Percentiles rank a stretch among this genome's conserved stretches.
phyloP scores from a whole-genome alignment of 2,888 invertebrate species.

The Ophioninae sp. region DNA sequence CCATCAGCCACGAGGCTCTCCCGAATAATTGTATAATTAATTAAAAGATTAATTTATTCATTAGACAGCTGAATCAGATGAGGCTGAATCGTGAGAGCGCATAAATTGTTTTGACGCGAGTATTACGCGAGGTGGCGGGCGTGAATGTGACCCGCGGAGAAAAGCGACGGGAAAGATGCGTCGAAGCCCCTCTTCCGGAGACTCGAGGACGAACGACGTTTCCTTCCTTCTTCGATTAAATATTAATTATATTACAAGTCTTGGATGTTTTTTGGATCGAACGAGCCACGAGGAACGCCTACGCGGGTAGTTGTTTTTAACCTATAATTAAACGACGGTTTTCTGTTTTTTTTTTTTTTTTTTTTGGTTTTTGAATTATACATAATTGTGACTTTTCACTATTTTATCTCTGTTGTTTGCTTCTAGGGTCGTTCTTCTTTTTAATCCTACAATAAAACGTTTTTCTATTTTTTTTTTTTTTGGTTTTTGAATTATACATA shows the following conservation, averaged over 20 bases:
- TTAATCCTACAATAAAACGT: no score
- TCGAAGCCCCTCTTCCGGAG: background rate
- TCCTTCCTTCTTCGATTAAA: constrained; percentile 3
- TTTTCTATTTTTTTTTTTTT: no score
- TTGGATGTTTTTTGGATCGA: background rate
- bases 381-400: no score
- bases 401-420: no score
- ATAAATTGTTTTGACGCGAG: constrained; percentile 51
- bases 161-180: constrained; percentile 22
- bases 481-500: no score
- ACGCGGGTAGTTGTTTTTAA: no score
- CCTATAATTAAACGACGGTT: no score
- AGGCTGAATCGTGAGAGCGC: constrained; percentile 34
- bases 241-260: constrained; percentile 21
- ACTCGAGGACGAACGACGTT: no score
- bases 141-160: background rate
- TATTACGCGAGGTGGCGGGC: constrained; percentile 14
- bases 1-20: constrained; percentile 17
- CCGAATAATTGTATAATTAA: constrained; percentile 57
- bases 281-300: background rate
- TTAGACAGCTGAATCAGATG: constrained; percentile 28
- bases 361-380: no score
- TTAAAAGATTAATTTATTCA: constrained; percentile 56
- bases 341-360: no score
- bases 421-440: no score